Evolutionary conservation across 2,113 vertebrate genomes (phyloP).

Genomic region (Vulpes lagopus): DNA sequence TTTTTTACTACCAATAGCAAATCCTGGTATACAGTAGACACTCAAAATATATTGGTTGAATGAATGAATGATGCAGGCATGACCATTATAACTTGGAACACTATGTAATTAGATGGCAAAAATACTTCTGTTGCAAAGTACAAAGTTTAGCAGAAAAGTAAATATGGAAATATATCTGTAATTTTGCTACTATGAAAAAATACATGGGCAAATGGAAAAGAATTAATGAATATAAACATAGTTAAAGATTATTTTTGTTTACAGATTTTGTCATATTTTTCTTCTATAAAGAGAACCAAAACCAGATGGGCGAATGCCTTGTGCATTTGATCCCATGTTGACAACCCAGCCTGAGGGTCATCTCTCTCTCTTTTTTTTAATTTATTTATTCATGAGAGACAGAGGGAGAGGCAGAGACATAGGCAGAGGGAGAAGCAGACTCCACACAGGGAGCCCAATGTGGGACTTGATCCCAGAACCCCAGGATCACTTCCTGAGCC

Average conservation of each 20-base stretch:
- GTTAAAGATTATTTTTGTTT: not conserved
- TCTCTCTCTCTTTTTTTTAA: not conserved
- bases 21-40: not conserved
- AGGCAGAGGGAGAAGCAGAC: too few relatives aligned
- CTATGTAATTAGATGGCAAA: not conserved
- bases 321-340: too few relatives aligned
- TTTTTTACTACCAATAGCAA: not conserved
- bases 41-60: not conserved
- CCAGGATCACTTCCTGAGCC: too few relatives aligned
- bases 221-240: not conserved
- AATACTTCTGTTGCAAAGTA: not conserved
- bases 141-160: not conserved
- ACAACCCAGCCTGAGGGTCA: not conserved
- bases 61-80: not conserved
- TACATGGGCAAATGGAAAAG: not conserved
- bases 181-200: not conserved
- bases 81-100: not conserved
- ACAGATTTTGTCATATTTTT: not conserved
- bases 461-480: too few relatives aligned
- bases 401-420: too few relatives aligned
- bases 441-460: too few relatives aligned
- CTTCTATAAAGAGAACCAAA: not conserved
- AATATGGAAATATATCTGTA: not conserved
- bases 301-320: not conserved
- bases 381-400: too few relatives aligned